These are phyloP conservation scores for Scatophagus argus DNA, from an alignment of 2,113 vertebrate genomes.

Conservation along the genomic window DNA sequence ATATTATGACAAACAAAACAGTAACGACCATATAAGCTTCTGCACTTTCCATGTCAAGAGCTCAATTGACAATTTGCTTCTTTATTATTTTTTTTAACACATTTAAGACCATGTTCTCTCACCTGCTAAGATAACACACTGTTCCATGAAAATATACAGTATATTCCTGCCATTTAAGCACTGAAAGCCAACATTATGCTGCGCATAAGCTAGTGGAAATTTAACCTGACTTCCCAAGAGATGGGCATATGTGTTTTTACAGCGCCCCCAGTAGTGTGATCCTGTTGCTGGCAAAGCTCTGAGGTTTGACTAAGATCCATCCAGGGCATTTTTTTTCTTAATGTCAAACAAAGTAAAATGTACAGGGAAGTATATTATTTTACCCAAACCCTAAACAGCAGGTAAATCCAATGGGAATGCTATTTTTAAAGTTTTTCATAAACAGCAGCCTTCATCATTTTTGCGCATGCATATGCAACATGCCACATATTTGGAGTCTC, in stretches of 20 bases:
- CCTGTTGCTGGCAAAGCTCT: background rate
- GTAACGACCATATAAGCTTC: too few species aligned
- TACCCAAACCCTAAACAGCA: background rate
- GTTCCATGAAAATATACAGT: background rate
- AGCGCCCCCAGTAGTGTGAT: conserved; percentile 48
- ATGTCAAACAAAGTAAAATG: background rate
- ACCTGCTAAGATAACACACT: conserved; percentile 14
- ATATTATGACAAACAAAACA: background rate
- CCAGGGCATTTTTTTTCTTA: background rate
- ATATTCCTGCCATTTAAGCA: background rate
- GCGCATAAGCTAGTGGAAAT: background rate
- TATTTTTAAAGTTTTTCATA: conserved; percentile 5
- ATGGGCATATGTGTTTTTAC: conserved; percentile 15
- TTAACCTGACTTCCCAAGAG: background rate
- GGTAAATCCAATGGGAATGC: background rate
- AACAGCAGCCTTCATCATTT: background rate
- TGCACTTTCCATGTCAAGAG: background rate
- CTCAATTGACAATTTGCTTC: background rate
- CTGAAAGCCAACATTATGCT: background rate
- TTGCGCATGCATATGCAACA: background rate
- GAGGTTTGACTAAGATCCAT: background rate
- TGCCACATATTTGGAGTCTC: conserved; percentile 11
- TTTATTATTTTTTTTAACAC: background rate
- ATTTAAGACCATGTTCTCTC: background rate
- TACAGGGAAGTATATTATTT: background rate